Evolutionary conservation across 2,113 vertebrate genomes (phyloP).

Genomic region (Eulemur rufifrons): DNA sequence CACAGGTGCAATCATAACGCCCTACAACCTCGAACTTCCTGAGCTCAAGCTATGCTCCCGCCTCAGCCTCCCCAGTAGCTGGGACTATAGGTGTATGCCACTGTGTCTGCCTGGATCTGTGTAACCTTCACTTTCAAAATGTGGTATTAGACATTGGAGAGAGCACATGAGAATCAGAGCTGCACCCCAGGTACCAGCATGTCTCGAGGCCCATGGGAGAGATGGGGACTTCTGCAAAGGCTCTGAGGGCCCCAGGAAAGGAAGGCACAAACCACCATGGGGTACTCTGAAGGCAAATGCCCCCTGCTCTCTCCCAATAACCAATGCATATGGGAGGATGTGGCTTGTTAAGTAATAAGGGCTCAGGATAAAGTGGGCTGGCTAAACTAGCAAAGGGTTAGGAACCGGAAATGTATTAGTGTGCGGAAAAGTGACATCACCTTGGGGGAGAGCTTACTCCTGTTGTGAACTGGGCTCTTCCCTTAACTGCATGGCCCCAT

Average conservation of each 20-base stretch:
- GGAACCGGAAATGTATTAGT: not conserved
- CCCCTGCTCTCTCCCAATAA: not conserved
- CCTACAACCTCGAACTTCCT: no score
- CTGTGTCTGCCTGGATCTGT: not conserved
- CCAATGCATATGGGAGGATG: rapidly evolving
- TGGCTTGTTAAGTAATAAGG: not conserved
- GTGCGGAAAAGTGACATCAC: not conserved
- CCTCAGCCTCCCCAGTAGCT: no score
- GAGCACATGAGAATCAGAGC: not conserved
- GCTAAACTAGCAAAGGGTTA: not conserved
- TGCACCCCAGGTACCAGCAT: not conserved
- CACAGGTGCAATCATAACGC: no score
- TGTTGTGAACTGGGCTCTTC: not conserved
- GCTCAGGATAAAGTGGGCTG: rapidly evolving
- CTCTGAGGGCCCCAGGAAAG: not conserved
- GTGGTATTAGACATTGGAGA: not conserved
- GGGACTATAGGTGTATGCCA: no score
- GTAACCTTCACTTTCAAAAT: not conserved
- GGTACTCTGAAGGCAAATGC: not conserved
- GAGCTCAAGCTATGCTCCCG: no score
- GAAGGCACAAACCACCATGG: rapidly evolving
- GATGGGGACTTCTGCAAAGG: not conserved
- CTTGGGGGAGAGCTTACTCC: not conserved
- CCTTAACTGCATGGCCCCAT: not conserved
- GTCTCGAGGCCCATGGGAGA: not conserved